Percentiles rank a stretch among this genome's conserved stretches.
These are phyloP conservation scores for Drosophila hamatofila DNA, from an alignment of 2,888 invertebrate genomes.

Conservation along the genomic window DNA sequence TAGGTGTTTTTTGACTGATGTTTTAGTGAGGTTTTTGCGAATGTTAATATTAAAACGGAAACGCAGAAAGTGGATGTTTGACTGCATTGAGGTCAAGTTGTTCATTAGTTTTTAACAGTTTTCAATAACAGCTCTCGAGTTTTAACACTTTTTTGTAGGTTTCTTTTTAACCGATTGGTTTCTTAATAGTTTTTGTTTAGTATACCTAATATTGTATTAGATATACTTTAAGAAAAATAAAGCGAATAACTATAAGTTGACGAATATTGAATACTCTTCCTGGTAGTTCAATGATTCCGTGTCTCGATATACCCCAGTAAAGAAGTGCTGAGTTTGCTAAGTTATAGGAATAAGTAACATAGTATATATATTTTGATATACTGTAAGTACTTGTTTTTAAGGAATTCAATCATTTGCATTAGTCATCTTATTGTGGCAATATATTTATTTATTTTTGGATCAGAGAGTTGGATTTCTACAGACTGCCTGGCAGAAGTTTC, in stretches of 20 bases:
- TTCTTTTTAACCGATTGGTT: background rate
- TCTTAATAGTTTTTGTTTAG: background rate
- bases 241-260: background rate
- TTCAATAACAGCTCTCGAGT: constrained; percentile 11
- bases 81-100: constrained; percentile 26
- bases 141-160: background rate
- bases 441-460: background rate
- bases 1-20: background rate
- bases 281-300: too few relatives aligned
- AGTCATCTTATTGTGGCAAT: too few relatives aligned
- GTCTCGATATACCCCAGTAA: too few relatives aligned
- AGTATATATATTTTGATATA: too few relatives aligned
- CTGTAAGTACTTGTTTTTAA: too few relatives aligned
- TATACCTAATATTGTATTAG: background rate
- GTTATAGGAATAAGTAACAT: too few relatives aligned
- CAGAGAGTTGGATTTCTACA: background rate
- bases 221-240: background rate
- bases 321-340: too few relatives aligned
- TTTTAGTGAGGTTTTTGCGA: background rate
- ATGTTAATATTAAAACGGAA: constrained; percentile 14
- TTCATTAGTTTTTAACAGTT: constrained; percentile 37
- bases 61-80: background rate
- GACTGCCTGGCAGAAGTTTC: background rate
- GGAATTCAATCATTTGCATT: too few relatives aligned
- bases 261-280: background rate